Conservation (phyloP, 2,888 invertebrate species). For the Andrena bucephala region DNA sequence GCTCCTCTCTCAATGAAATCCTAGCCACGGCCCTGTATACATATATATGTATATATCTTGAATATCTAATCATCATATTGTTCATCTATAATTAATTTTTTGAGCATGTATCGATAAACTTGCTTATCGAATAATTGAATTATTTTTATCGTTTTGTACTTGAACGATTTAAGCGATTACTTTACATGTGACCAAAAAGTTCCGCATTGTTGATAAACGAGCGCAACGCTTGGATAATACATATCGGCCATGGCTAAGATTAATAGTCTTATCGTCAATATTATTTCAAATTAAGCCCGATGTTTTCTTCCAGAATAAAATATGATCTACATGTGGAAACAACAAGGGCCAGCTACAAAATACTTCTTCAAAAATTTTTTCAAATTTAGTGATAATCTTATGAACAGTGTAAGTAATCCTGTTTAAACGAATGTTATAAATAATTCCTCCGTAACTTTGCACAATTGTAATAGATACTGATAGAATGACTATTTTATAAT, state of each 20-base stretch:
- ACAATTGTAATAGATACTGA: too few relatives aligned
- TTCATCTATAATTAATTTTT: slow-evolving; percentile 29
- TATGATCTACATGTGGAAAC: slow-evolving; percentile 25
- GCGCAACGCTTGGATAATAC: slow-evolving; percentile 38
- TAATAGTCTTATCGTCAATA: slow-evolving; percentile 70
- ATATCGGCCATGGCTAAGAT: slow-evolving; percentile 71
- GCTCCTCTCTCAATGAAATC: too few relatives aligned
- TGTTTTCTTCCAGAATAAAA: slow-evolving; percentile 41
- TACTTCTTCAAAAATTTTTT: not conserved
- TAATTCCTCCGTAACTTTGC: too few relatives aligned
- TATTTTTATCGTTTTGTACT: slow-evolving; percentile 34
- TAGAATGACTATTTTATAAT: too few relatives aligned
- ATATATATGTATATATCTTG: not conserved
- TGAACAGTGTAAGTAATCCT: slow-evolving; percentile 4
- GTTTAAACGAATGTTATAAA: not conserved
- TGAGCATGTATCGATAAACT: slow-evolving; percentile 24
- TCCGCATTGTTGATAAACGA: slow-evolving; percentile 53
- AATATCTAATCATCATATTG: slow-evolving; percentile 5
- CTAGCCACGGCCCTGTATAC: too few relatives aligned
- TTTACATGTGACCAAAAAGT: slow-evolving; percentile 50
- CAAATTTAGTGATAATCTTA: not conserved
- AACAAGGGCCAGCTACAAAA: slow-evolving; percentile 1
- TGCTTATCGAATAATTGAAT: slow-evolving; percentile 37
- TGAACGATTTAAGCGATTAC: slow-evolving; percentile 41
- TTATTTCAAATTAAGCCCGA: slow-evolving; percentile 70